Evolutionary conservation across 2,888 invertebrate genomes (phyloP).

Genomic region (Perizoma affinitatum): DNA sequence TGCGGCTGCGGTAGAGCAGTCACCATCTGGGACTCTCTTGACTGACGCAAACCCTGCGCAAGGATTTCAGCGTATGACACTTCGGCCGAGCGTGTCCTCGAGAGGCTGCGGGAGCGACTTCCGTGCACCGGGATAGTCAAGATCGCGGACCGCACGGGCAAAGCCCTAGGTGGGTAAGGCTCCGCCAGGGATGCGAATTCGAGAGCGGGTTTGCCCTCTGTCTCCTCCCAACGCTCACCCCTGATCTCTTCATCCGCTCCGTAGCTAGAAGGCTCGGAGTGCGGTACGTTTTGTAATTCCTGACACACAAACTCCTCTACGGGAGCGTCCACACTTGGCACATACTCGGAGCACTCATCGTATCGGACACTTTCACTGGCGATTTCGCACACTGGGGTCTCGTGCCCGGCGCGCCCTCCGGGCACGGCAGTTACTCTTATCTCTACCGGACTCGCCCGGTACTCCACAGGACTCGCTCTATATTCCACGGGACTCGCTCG

Average conservation of each 20-base stretch:
- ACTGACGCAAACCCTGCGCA: constrained; percentile 86
- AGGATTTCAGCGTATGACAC: constrained; percentile 89
- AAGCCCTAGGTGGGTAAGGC: constrained; percentile 5
- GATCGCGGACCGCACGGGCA: constrained; percentile 33
- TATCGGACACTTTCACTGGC: constrained; percentile 70
- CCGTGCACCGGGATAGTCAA: constrained; percentile 45
- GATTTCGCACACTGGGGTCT: constrained; percentile 54
- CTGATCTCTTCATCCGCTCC: constrained; percentile 40
- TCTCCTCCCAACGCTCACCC: constrained; percentile 45
- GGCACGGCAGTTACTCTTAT: constrained; percentile 6
- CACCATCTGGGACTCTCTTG: constrained; percentile 57
- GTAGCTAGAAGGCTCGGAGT: constrained; percentile 19
- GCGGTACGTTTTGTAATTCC: constrained; percentile 29
- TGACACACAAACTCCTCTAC: constrained; percentile 34
- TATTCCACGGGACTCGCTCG: constrained; percentile 18
- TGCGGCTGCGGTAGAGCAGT: constrained; percentile 67
- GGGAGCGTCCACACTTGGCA: constrained; percentile 24
- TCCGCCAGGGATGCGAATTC: constrained; percentile 4
- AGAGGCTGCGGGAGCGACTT: constrained; percentile 58
- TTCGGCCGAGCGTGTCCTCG: constrained; percentile 80
- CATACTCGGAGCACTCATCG: constrained; percentile 48
- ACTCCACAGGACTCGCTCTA: constrained; percentile 40
- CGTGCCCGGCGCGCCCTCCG: constrained; percentile 51
- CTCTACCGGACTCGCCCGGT: constrained; percentile 8
- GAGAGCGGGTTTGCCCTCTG: constrained; percentile 36